These are phyloP conservation scores for Tiphia femorata DNA, from an alignment of 2,888 invertebrate species.

Conservation along the genomic window DNA sequence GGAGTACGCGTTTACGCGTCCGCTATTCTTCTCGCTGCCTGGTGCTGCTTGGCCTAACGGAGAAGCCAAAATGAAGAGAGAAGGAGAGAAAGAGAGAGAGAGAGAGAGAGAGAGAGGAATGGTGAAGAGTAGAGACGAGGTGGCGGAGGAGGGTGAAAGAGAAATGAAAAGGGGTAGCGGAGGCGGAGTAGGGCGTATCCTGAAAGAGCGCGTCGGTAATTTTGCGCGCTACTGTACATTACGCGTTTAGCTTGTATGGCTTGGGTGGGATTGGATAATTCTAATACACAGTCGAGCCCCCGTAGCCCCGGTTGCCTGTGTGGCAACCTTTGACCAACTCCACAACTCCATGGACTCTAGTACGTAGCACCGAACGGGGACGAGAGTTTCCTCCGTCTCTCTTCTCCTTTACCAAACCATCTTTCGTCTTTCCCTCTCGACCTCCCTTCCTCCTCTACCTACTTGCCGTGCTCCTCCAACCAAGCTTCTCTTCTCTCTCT, in stretches of 20 bases:
- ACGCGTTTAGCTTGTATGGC: slow-evolving; percentile 38
- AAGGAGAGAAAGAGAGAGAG: not conserved
- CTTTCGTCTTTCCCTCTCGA: slow-evolving; percentile 3
- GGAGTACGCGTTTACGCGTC: not conserved
- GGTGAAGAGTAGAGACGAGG: not conserved
- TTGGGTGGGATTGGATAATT: slow-evolving; percentile 54
- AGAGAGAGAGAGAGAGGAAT: not conserved
- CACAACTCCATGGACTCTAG: slow-evolving; percentile 40
- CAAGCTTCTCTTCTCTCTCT: slow-evolving; percentile 2
- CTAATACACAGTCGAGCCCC: slow-evolving; percentile 54
- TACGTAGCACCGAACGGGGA: no score
- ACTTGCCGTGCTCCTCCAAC: not conserved
- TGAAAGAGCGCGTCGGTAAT: slow-evolving; percentile 24
- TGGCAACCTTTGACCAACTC: slow-evolving; percentile 56
- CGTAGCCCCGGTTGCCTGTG: slow-evolving; percentile 38
- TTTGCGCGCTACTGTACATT: slow-evolving; percentile 44
- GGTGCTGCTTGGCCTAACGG: slow-evolving; percentile 2
- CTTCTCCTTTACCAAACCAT: slow-evolving; percentile 4
- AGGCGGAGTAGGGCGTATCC: not conserved
- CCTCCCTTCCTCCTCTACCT: slow-evolving; percentile 5
- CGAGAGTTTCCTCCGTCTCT: slow-evolving; percentile 21
- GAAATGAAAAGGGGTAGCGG: not conserved
- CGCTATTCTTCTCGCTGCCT: not conserved
- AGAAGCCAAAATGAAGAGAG: not conserved
- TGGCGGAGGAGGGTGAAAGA: not conserved